Evolutionary conservation across 1,140 invertebrate genomes (phyloP), one percentile per base, ranked within the genome.

Genomic region (Euura saliciscinereae): DNA sequence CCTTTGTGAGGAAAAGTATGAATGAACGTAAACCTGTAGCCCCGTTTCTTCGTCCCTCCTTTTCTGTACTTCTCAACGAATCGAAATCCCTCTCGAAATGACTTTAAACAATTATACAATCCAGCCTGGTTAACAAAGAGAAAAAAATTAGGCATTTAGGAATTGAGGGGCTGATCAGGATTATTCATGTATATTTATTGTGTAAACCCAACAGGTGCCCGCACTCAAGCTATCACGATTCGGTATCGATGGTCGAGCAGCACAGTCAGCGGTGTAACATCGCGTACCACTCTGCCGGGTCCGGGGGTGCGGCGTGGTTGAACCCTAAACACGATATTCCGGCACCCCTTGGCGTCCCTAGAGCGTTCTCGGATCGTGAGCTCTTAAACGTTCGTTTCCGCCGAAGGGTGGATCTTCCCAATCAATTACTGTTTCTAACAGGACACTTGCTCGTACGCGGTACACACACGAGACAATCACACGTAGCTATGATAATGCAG

Each of bases 251-350:
- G 51, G 51, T 6, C 8, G 28, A 28, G 28, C 28, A 28, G 28
- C 28, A 28, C 28, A 28, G 68, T 72, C 69, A 59, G 67, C 68
- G 69, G 45, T 75, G 82, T 84, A 84, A 80, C 81, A 84, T 77
- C 80, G 75, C 81, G 82, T 84, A 84, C 82, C 82, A 82, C 78
- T 80, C 80, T 78, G 43, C 68, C 75, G 69, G 73, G 71, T 28
- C 28, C 28, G 66, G 72, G 71, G 51, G 51, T 59, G 51, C 51
- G 13, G 51, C 3, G 51, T 28, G 28, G 8, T 6, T 59, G 8
- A 59, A 59, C 51, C 51, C 51, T 59, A 59, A 59, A 59, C 51
- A 59, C 51, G 51, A 59, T 28, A 59, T n/a, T 59, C 51, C 51
- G 10, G 51, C 51, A 59, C 51, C 51, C 51, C 51, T 6, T 11